A percentile compares a stretch with the other conserved stretches of the same genome.
These are phyloP conservation scores for Dicaeum eximium DNA, from an alignment of 2,113 vertebrate genomes.

Conservation along the genomic window DNA sequence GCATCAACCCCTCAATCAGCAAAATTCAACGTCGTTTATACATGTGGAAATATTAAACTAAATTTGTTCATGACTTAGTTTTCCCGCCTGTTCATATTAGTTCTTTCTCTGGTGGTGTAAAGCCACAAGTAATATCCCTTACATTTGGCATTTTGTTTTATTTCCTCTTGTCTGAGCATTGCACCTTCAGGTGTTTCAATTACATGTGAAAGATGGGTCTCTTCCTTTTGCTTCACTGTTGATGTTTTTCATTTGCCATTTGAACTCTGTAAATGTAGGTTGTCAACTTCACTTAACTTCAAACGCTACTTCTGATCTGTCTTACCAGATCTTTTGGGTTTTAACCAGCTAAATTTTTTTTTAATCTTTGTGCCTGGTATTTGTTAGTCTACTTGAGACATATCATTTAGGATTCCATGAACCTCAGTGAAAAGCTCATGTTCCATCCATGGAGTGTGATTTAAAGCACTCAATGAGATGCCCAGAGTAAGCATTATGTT, in stretches of 20 bases:
- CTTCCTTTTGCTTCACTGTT: neutral
- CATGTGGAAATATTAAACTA: neutral
- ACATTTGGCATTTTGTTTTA: neutral
- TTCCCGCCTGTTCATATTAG: neutral
- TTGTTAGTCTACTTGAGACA: neutral
- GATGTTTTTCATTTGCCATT: conserved; percentile 4
- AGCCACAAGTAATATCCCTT: neutral
- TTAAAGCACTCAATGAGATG: neutral
- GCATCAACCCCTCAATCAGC: neutral
- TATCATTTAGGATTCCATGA: neutral
- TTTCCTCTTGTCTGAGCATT: conserved; percentile 7
- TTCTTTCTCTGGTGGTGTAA: neutral
- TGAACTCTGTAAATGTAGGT: conserved; percentile 32
- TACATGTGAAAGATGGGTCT: neutral
- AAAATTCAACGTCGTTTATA: neutral
- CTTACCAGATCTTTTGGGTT: neutral
- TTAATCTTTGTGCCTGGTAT: neutral
- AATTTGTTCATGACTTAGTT: neutral
- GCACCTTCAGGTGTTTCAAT: conserved; percentile 14
- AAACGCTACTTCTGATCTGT: neutral
- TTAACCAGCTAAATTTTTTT: neutral
- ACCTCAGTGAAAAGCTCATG: neutral
- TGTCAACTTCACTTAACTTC: conserved; percentile 20
- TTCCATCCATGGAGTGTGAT: neutral
- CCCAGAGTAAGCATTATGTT: neutral